Evolutionary conservation across 2,888 invertebrate genomes (phyloP).

Genomic region (Caenorhabditis sp.): DNA sequence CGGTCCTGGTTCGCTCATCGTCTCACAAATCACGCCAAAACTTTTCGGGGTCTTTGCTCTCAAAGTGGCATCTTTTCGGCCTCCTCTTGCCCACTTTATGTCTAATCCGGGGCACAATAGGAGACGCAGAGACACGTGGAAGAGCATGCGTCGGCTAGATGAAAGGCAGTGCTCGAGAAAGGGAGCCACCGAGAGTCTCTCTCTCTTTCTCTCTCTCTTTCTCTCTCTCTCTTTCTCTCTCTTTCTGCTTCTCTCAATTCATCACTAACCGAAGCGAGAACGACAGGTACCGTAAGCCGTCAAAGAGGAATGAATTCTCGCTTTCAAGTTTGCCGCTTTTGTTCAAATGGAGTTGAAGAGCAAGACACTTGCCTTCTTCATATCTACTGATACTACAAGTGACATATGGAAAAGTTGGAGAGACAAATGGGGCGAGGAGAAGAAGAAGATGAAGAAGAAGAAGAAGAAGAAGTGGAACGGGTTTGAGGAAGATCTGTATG

Average conservation of each 20-base stretch:
- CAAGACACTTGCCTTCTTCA: not conserved
- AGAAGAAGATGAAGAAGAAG: too few species aligned
- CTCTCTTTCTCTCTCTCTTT: not conserved
- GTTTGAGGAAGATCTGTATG: not conserved
- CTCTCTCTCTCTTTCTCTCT: not conserved
- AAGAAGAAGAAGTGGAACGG: not conserved
- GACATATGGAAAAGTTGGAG: not conserved
- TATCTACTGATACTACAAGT: too few species aligned
- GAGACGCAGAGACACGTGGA: slow-evolving; percentile 34
- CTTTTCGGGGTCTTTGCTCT: not conserved
- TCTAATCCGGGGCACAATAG: slow-evolving; percentile 40
- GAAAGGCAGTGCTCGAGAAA: slow-evolving; percentile 1
- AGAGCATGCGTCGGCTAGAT: slow-evolving; percentile 14
- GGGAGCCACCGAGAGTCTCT: too few species aligned
- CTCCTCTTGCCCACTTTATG: slow-evolving; percentile 20
- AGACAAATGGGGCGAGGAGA: not conserved
- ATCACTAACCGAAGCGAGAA: slow-evolving; percentile 36
- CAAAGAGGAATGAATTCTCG: slow-evolving; percentile 24
- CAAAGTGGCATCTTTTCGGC: not conserved
- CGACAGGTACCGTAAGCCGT: slow-evolving; percentile 49
- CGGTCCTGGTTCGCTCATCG: too few species aligned
- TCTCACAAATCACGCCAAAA: too few species aligned
- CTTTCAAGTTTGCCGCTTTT: slow-evolving; percentile 29
- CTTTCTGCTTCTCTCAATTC: slow-evolving; percentile 30
- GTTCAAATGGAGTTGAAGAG: not conserved